Base-by-base conservation (phyloP, 92 coral and sea anemone species). In the Plumapathes pennacea region DNA sequence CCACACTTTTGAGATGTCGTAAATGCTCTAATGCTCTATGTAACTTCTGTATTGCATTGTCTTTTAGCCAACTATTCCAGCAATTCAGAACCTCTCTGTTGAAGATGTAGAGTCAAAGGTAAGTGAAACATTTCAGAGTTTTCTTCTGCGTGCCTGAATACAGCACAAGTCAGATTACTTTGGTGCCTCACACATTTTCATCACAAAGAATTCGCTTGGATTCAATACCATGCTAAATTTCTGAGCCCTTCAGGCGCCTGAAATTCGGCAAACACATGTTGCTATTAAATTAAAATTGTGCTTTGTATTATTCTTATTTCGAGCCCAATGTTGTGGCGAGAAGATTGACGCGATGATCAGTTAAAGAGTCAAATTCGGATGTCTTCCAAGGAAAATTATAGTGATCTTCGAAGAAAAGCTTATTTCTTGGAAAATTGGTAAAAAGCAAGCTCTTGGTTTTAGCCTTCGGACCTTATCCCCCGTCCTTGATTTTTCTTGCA, bases 61-160 rank as follows among this genome's bases (percentile, higher is more conserved):
- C 30, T 25, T n/a, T 20, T 63, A 85, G 92, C 60, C 70, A 5
- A 61, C 68, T 21, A 60, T 80, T 41, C 71, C 87, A 25, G 75
- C 60, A 46, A 37, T 85, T 28, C 74, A 84, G 43, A 80, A 39
- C 50, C 49, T 85, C 50, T 79, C 92, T 31, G 49, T 67, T 14
- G 71, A 40, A 9, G 92, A 85, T 67, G 80, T 85, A 42, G 37
- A 67, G 14, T 41, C 78, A 40, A 80, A 85, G 67, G 92, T 85
- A 57, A 69, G 70, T 43, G 40, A 26, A 23, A 19, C 12, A 7
- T 26, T 59, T 25, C 17, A 24, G 6, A 30, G 20, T 15, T 18
- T 19, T 15, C 15, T 30, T 42, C 17, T 12, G 48, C n/a, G n/a
- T n/a, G 21, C 48, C 21, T 42, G 17, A 42, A 25, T 25, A 42